These are phyloP conservation scores for Chiridota heheva DNA, from an alignment of 35 echinoderm and acorn worm genomes.

Conservation along the genomic window DNA sequence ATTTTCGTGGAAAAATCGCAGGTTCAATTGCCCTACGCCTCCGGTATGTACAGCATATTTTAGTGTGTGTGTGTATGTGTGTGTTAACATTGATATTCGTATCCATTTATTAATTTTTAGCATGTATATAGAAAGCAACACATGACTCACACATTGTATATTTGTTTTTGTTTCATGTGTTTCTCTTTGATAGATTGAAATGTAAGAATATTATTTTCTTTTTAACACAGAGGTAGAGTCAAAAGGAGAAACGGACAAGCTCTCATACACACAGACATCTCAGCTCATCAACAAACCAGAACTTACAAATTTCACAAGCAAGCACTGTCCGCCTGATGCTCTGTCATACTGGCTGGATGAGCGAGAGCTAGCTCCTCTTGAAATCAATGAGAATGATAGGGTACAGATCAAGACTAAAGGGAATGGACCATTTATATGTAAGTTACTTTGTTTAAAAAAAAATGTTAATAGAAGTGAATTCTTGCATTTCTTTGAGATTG, in stretches of 20 bases:
- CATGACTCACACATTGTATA: too few relatives aligned
- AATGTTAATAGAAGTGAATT: background rate
- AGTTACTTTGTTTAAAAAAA: constrained; percentile 15
- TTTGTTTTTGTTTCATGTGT: too few relatives aligned
- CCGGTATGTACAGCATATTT: too few relatives aligned
- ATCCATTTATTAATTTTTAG: too few relatives aligned
- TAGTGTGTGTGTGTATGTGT: too few relatives aligned
- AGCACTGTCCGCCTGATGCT: constrained; percentile 52
- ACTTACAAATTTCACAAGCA: constrained; percentile 59
- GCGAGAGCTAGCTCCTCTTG: constrained; percentile 62
- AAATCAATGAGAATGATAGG: constrained; percentile 70
- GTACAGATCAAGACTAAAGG: constrained; percentile 66
- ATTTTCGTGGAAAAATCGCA: too few relatives aligned
- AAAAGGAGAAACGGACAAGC: constrained; percentile 72
- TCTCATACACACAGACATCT: constrained; percentile 41
- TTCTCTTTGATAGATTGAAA: too few relatives aligned
- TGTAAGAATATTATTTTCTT: background rate
- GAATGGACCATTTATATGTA: constrained; percentile 89
- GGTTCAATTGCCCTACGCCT: too few relatives aligned
- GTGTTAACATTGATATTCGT: too few relatives aligned
- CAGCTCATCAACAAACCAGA: constrained; percentile 56
- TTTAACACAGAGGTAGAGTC: constrained; percentile 64
- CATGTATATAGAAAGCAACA: too few relatives aligned
- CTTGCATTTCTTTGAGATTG: background rate
- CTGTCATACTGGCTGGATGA: constrained; percentile 79